phyloP scores from a whole-genome alignment of 1,140 invertebrate genomes.

The Aphelinus certus region DNA sequence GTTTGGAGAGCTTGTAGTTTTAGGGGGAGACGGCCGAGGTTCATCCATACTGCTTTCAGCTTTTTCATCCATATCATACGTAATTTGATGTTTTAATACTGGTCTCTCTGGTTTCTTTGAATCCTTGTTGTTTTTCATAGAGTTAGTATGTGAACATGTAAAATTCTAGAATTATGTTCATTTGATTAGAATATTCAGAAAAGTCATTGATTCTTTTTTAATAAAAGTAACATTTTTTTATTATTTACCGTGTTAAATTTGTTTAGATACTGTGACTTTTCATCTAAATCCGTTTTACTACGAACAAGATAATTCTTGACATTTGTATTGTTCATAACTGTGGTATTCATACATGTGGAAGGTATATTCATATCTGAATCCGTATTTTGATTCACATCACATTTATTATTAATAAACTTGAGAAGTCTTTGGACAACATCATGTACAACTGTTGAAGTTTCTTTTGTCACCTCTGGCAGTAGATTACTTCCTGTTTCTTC shows the following conservation, averaged over 20 bases:
- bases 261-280: neutral
- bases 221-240: too few species aligned
- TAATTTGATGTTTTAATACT: slow-evolving; percentile 12
- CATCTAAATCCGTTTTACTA: slow-evolving; percentile 38
- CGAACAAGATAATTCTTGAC: slow-evolving; percentile 41
- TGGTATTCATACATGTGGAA: neutral
- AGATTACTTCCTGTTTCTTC: slow-evolving; percentile 57
- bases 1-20: slow-evolving; percentile 40
- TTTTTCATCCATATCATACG: slow-evolving; percentile 29
- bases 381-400: slow-evolving; percentile 40
- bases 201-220: too few species aligned
- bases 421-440: slow-evolving; percentile 48
- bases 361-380: slow-evolving; percentile 24
- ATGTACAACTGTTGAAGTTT: slow-evolving; percentile 45
- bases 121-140: neutral
- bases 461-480: slow-evolving; percentile 50
- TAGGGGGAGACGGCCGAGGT: slow-evolving; percentile 44
- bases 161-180: slow-evolving; percentile 1
- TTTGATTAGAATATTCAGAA: too few species aligned
- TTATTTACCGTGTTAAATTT: too few species aligned
- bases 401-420: slow-evolving; percentile 47
- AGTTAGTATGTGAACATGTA: neutral
- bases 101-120: neutral
- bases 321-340: slow-evolving; percentile 32
- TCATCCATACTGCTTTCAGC: slow-evolving; percentile 41